Conservation (phyloP, 2,797 vertebrate genomes). For the Malurus splendens region DNA sequence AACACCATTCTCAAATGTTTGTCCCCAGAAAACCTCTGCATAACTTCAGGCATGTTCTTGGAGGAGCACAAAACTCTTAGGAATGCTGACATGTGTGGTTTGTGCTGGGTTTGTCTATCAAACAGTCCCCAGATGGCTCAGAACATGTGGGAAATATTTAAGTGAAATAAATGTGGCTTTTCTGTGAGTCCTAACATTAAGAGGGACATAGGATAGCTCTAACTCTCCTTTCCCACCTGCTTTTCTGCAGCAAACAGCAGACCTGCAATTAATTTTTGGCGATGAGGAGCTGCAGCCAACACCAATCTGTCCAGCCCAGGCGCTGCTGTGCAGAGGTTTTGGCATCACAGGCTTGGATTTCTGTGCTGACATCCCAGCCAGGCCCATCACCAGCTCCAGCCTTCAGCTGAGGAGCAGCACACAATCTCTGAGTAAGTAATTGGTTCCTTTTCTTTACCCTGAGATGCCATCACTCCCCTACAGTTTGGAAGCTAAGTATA, state of each 20-base stretch:
- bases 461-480: background rate
- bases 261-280: accelerated
- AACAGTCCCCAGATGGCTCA: accelerated
- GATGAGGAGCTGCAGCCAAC: background rate
- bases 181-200: background rate
- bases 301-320: background rate
- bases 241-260: background rate
- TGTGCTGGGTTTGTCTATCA: background rate
- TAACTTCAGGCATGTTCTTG: background rate
- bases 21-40: background rate
- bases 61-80: background rate
- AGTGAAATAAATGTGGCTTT: background rate
- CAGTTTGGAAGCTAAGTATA: background rate
- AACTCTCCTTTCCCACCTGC: background rate
- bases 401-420: background rate
- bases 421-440: background rate
- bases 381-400: background rate
- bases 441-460: background rate
- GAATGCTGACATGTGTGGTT: background rate
- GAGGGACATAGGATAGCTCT: background rate
- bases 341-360: background rate
- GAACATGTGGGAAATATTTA: background rate
- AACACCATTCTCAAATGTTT: background rate
- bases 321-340: accelerated
- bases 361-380: background rate